Conservation (phyloP, 2,797 vertebrate genomes). For the Coregonus suidteri region DNA sequence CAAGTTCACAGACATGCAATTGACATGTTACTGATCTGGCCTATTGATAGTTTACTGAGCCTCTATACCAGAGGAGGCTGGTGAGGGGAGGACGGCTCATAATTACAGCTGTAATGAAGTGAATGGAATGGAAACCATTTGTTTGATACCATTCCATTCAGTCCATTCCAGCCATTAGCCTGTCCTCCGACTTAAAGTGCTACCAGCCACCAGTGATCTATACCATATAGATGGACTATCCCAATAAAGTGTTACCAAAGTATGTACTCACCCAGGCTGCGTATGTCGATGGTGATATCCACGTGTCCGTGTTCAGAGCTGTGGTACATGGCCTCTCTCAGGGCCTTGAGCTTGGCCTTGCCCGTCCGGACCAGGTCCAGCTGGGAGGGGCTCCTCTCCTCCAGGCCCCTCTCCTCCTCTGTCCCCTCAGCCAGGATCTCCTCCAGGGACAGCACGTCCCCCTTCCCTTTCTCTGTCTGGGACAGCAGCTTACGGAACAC, state of each 20-base stretch:
- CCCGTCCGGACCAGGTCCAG: slow-evolving; percentile 86
- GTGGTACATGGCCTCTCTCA: slow-evolving; percentile 98
- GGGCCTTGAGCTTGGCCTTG: slow-evolving; percentile 92
- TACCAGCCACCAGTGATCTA: background rate
- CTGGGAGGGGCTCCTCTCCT: slow-evolving; percentile 81
- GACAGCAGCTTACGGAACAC: slow-evolving; percentile 95
- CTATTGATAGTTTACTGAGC: background rate
- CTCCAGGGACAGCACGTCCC: slow-evolving; percentile 93
- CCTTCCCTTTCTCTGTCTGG: slow-evolving; percentile 88
- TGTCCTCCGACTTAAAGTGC: background rate
- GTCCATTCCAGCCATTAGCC: too few species aligned
- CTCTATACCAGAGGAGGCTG: background rate
- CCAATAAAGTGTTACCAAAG: background rate
- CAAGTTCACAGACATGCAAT: background rate
- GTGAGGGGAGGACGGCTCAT: background rate
- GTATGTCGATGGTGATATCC: slow-evolving; percentile 95
- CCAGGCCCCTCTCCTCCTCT: slow-evolving; percentile 89
- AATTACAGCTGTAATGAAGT: background rate
- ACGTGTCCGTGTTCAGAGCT: slow-evolving; percentile 94
- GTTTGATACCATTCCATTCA: too few species aligned
- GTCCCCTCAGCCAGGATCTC: slow-evolving; percentile 97
- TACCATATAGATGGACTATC: background rate
- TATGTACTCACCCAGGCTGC: slow-evolving; percentile 87
- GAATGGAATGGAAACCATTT: background rate
- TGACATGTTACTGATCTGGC: background rate